Evolutionary conservation across 2,797 vertebrate genomes (phyloP), one percentile per base, ranked within the genome.

Genomic region (Eulemur coronatus): DNA sequence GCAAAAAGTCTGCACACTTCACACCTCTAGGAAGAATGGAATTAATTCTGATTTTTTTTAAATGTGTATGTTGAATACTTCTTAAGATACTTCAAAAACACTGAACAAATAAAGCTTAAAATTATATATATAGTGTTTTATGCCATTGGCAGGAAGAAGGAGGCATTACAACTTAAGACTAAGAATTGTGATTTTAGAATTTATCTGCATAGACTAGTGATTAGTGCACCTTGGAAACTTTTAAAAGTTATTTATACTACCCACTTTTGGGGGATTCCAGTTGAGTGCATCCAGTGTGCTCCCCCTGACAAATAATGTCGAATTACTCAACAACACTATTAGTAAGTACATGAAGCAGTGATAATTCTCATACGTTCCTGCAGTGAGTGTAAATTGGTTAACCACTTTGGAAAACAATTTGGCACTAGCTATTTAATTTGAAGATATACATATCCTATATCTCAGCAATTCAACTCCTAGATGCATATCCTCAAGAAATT

Each of bases 41-140:
- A 72, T 82, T 65, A 52, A 76, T 87, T 70, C 90, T 55, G 0
- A 88, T 85, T 65, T 90, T 92, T 35, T 70, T 52, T 30, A 93
- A 86, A 75, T 33, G 13, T 30, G 7, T n/a, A 63, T 79, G 41
- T 61, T 76, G 17, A 84, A 46, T 87, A 26, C 8, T 75, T 93
- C 65, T 50, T 87, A 63, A 41, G 8, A 79, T 30, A 91, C 33
- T 93, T 93, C 15, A 91, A 92, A 91, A 94, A 84, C 48, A 57
- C 2, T 35, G n/a, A 95, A 76, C 4, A 95, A 59, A 59, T 73
- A 30, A 63, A 92, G 24, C 22, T 46, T 76, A 30, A 30, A 89
- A 35, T 7, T 59, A 85, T 63, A 73, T 1, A 46, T 8, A 9
- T 26, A 46, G 12, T 43, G 43, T 50, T 52, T 35, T 22, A 4